phyloP scores from a whole-genome alignment of 2,113 vertebrate genomes.

The Phainopepla nitens region DNA sequence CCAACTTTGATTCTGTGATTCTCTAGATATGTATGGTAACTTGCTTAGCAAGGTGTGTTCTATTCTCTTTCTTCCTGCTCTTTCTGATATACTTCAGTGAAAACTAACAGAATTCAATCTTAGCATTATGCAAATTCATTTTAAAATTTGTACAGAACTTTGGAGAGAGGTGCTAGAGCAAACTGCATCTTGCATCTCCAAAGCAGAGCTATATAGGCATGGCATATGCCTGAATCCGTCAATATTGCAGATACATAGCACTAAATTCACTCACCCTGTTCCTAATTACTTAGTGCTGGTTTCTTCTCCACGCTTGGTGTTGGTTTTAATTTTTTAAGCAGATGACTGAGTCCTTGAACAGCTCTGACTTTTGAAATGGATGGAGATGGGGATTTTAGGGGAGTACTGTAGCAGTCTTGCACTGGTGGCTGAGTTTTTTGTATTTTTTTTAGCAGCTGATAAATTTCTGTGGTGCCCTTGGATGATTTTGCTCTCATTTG shows the following conservation, averaged over 20 bases:
- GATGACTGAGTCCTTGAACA: background rate
- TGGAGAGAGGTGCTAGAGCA: fast-evolving
- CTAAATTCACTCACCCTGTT: background rate
- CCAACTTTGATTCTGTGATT: background rate
- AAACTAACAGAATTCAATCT: background rate
- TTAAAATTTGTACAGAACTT: background rate
- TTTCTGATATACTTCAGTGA: background rate
- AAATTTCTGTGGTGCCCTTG: background rate
- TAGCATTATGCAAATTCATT: background rate
- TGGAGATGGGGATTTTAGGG: background rate
- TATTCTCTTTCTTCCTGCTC: background rate
- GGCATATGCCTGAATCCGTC: background rate
- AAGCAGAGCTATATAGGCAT: background rate
- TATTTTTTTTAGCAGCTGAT: background rate
- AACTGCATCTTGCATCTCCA: background rate
- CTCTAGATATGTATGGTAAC: background rate
- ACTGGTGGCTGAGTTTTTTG: background rate
- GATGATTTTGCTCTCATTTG: background rate
- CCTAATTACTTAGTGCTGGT: background rate
- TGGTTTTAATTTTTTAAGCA: background rate
- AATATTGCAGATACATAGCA: background rate
- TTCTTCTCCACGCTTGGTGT: background rate
- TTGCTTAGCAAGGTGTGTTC: background rate
- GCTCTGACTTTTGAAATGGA: background rate
- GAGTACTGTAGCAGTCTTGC: background rate